A percentile compares a stretch with the other conserved stretches of the same genome.
Evolutionary conservation across 2,888 invertebrate species (phyloP).

Genomic region (Didymodactylos carnosus): DNA sequence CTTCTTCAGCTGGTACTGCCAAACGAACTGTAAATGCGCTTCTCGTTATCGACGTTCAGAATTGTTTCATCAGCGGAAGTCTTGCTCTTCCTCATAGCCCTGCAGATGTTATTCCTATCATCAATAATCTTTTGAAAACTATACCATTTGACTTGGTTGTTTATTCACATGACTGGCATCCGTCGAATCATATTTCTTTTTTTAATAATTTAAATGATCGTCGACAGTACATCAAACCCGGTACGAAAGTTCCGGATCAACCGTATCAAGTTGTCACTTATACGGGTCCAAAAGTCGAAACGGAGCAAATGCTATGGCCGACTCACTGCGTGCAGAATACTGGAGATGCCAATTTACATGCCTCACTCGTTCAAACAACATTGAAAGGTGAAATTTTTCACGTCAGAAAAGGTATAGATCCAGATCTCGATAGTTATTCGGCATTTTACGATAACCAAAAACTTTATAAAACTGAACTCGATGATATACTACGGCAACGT

Average conservation of each 20-base stretch:
- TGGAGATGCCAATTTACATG: conserved; percentile 79
- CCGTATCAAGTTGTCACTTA: conserved; percentile 64
- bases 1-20: too few species aligned
- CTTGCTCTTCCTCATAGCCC: conserved; percentile 72
- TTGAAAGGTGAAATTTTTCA: conserved; percentile 16
- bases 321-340: conserved; percentile 82
- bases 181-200: conserved; percentile 49
- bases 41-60: conserved; percentile 77
- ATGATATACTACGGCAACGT: neutral
- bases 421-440: conserved; percentile 86
- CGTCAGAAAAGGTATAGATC: conserved; percentile 53
- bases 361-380: conserved; percentile 48
- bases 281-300: conserved; percentile 53
- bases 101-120: conserved; percentile 70
- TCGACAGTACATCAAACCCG: neutral
- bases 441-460: conserved; percentile 96
- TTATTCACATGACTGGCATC: conserved; percentile 93
- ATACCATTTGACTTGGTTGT: conserved; percentile 57
- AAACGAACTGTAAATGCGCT: conserved; percentile 48
- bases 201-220: neutral
- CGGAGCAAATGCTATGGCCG: conserved; percentile 80
- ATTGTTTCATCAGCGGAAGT: conserved; percentile 78
- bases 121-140: conserved; percentile 49
- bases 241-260: conserved; percentile 3
- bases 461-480: conserved; percentile 53